Conservation (phyloP, 2,113 vertebrate genomes). For the Pipra filicauda region DNA sequence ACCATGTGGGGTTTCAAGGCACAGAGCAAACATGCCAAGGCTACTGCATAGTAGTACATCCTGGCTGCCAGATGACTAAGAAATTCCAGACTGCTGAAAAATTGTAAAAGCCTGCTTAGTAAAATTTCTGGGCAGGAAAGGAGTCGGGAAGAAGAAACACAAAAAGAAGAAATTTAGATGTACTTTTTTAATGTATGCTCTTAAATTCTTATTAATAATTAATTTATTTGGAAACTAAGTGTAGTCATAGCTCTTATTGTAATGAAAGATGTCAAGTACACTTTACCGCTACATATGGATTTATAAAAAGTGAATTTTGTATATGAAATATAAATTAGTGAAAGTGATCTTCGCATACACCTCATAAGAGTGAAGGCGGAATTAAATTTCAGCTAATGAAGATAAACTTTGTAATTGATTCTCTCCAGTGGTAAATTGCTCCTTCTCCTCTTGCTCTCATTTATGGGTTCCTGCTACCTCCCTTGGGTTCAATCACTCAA, state of each 20-base stretch:
- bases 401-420: not conserved
- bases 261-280: not conserved
- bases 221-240: not conserved
- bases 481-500: not conserved
- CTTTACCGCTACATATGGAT: not conserved
- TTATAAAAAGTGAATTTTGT: not conserved
- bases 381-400: not conserved
- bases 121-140: not conserved
- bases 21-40: not conserved
- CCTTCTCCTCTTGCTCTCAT: not conserved
- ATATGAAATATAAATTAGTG: not conserved
- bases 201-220: not conserved
- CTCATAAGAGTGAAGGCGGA: not conserved
- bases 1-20: not conserved
- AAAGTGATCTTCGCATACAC: not conserved
- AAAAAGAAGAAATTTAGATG: not conserved
- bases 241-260: not conserved
- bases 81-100: not conserved
- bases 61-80: not conserved
- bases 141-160: rapidly evolving
- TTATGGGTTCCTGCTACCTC: not conserved
- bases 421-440: not conserved
- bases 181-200: not conserved
- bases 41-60: not conserved
- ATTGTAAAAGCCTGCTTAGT: not conserved